Conservation (phyloP, 1,140 invertebrate species). For the Drosophila pseudoobscura region DNA sequence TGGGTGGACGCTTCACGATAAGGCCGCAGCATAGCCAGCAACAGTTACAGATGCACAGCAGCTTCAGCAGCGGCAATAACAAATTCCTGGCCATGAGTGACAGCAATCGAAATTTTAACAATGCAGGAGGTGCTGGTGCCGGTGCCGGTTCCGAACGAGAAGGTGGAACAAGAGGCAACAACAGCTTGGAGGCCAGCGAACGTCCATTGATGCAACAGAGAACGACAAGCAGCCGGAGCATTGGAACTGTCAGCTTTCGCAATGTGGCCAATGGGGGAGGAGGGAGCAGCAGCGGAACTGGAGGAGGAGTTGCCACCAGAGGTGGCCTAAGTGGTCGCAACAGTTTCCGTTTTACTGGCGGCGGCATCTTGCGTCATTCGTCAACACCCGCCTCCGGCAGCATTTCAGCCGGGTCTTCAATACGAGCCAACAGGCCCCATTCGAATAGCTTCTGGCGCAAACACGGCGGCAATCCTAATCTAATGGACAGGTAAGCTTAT, state of each 20-base stretch:
- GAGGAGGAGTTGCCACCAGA: conserved; percentile 12
- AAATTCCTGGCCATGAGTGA: conserved; percentile 59
- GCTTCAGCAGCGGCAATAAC: conserved; percentile 59
- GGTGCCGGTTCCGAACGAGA: conserved; percentile 5
- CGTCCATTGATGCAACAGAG: conserved; percentile 56
- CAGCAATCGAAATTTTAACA: conserved; percentile 68
- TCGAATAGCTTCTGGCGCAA: conserved; percentile 69
- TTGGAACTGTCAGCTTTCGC: conserved; percentile 57
- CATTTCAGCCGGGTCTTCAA: conserved; percentile 25
- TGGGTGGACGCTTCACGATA: conserved; percentile 86
- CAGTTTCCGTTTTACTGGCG: conserved; percentile 64
- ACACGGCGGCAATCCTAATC: conserved; percentile 75
- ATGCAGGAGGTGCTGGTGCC: conserved; percentile 6
- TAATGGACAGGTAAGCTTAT: conserved; percentile 73
- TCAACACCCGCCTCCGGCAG: conserved; percentile 43
- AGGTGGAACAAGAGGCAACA: conserved; percentile 10
- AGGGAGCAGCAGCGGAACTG: conserved; percentile 28
- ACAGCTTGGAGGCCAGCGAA: conserved; percentile 35
- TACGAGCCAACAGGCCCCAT: conserved; percentile 31
- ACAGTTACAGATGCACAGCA: conserved; percentile 76
- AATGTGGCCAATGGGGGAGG: conserved; percentile 50
- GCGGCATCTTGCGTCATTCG: conserved; percentile 70
- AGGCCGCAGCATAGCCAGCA: conserved; percentile 84
- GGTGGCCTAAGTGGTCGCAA: conserved; percentile 31
- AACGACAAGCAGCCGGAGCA: conserved; percentile 38